Base-by-base conservation (phyloP, 1,140 invertebrate genomes). In the Euwallacea fornicatus region DNA sequence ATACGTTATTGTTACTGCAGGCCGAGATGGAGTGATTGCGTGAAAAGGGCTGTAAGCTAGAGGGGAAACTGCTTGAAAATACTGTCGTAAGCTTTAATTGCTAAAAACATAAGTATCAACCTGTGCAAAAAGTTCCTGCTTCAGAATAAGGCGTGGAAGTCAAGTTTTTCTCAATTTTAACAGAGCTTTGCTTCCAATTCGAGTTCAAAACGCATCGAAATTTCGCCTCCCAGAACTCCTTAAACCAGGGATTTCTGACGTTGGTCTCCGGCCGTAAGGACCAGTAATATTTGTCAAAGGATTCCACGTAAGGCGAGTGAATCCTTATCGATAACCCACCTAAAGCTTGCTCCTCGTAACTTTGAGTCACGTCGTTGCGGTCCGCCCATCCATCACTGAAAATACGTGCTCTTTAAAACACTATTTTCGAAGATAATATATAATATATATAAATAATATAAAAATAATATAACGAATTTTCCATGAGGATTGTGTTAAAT, bases 321-420 rank as follows among this genome's bases (percentile, higher is more conserved):
- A 93, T 91, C 73, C 89, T 84, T 56, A 94, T 88, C 21, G 91
- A 90, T 63, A 93, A 83, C 43, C 89, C 88, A 15, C 92, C 91
- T 73, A 85, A 84, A n/a, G 91, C 91, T 75, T 89, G 86, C 43
- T 83, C 81, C 80, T 93, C 89, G 56, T 87, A 82, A 13, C 84
- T 85, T 69, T 86, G 81, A 1, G 90, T 90, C n/a, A 93, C 91
- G 76, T 93, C 91, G n/a, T 84, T 82, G 58, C 91, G 83, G 76
- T 91, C 89, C 0, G 88, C 88, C 91, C 90, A 92, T 47, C 90
- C 90, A 76, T 92, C 91, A 80, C 90, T 92, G 78, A 58, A 80
- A 79, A 61, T 7, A 7, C 21, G n/a, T 15, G n/a, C 21, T 33
- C 21, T 16, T 58, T 58, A 58, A 7, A 58, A 7, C 9, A 50